A percentile compares a stretch with the other conserved stretches of the same genome.
phyloP scores from a whole-genome alignment of 2,113 vertebrate genomes.

The Phasianus colchicus region DNA sequence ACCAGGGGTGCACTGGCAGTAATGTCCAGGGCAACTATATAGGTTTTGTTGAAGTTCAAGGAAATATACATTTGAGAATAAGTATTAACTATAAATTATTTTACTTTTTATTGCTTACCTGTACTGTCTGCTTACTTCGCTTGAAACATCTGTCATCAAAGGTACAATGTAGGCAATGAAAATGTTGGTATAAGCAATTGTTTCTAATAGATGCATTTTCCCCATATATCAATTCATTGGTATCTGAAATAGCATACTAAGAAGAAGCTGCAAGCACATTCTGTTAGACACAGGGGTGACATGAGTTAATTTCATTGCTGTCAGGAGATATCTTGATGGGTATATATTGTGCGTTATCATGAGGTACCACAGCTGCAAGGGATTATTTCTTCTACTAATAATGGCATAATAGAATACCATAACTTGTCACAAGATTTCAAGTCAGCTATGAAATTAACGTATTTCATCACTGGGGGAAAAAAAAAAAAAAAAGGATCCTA shows the following conservation, averaged over 20 bases:
- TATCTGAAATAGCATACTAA: conserved; percentile 55
- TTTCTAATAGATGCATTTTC: conserved; percentile 53
- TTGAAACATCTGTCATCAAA: not conserved
- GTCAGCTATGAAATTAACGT: conserved; percentile 72
- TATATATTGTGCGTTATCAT: conserved; percentile 74
- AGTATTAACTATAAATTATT: not conserved
- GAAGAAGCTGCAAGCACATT: conserved; percentile 55
- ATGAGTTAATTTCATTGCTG: conserved; percentile 76
- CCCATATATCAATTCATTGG: conserved; percentile 53
- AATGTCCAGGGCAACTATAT: not conserved
- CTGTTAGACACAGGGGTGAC: conserved; percentile 71
- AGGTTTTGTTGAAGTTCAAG: not conserved
- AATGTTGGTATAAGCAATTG: conserved; percentile 23
- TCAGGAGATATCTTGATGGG: conserved; percentile 77
- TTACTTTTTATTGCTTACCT: not conserved
- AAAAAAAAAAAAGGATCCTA: not conserved
- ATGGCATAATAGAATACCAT: conserved; percentile 69
- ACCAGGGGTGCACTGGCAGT: not conserved
- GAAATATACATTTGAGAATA: not conserved
- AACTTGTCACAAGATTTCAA: conserved; percentile 71
- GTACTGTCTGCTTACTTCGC: not conserved
- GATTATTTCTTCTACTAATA: conserved; percentile 75
- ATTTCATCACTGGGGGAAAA: conserved; percentile 25
- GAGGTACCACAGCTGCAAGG: conserved; percentile 76
- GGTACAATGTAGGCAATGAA: not conserved